A percentile compares a stretch with the other conserved stretches of the same genome.
Evolutionary conservation across 2,797 vertebrate genomes (phyloP).

Genomic region (Tangara arthus): DNA sequence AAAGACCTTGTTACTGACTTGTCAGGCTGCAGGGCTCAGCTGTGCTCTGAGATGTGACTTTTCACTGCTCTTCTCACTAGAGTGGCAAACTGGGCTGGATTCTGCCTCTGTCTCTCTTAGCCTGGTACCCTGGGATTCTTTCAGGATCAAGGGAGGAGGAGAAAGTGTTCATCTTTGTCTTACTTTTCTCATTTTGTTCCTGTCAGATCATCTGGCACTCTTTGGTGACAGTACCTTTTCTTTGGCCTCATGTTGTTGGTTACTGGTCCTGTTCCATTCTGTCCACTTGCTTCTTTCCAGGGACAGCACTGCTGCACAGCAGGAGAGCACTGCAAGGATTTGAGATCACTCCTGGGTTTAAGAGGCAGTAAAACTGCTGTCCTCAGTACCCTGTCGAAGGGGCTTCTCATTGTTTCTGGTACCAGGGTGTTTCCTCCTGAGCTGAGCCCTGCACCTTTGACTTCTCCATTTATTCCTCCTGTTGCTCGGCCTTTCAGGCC

Average conservation of each 20-base stretch:
- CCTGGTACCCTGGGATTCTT: not conserved
- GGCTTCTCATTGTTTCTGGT: not conserved
- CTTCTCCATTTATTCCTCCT: not conserved
- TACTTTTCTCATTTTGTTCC: accelerated
- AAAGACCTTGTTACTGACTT: not conserved
- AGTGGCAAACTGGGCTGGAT: not conserved
- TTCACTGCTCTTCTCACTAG: not conserved
- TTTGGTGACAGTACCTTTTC: not conserved
- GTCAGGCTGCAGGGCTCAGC: not conserved
- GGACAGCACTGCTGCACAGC: not conserved
- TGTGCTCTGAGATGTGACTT: not conserved
- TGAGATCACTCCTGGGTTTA: not conserved
- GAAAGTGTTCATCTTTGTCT: not conserved
- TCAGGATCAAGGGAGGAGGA: not conserved
- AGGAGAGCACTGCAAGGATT: not conserved
- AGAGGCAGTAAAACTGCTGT: not conserved
- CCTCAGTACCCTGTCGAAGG: not conserved
- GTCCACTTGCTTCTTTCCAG: not conserved
- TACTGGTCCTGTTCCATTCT: not conserved
- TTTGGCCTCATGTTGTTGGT: not conserved
- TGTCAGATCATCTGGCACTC: not conserved
- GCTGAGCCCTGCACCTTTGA: not conserved
- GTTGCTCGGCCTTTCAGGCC: not conserved
- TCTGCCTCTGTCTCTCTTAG: not conserved
- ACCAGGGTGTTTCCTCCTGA: not conserved